phyloP scores from a whole-genome alignment of 2,797 vertebrate species.

The Lycodopsis pacificus region DNA sequence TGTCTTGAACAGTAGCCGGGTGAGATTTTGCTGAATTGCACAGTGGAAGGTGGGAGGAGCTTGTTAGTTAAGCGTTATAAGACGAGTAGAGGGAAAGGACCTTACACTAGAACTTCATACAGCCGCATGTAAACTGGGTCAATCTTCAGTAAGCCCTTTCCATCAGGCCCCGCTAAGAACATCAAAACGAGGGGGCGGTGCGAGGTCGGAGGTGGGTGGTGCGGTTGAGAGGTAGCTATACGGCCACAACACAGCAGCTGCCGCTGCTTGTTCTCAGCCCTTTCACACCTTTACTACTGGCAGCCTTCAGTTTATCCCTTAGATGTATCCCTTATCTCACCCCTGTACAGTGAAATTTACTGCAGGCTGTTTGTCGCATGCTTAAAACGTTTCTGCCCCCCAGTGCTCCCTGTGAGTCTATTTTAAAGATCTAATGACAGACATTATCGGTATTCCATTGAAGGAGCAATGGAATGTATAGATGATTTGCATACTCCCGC shows the following conservation, averaged over 20 bases:
- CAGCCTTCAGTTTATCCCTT: slow-evolving; percentile 27
- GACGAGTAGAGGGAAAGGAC: neutral
- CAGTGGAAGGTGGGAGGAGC: slow-evolving; percentile 16
- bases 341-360: neutral
- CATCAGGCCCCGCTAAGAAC: slow-evolving; percentile 55
- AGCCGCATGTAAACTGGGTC: slow-evolving; percentile 64
- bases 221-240: neutral
- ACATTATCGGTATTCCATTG: slow-evolving; percentile 11
- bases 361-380: slow-evolving; percentile 13
- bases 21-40: slow-evolving; percentile 47
- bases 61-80: slow-evolving; percentile 23
- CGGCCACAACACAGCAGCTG: slow-evolving; percentile 46
- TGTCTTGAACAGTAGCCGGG: slow-evolving; percentile 7
- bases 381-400: slow-evolving; percentile 6
- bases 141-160: slow-evolving; percentile 63
- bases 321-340: slow-evolving; percentile 35
- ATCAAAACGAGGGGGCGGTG: slow-evolving; percentile 35
- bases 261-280: slow-evolving; percentile 24
- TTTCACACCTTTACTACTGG: slow-evolving; percentile 38
- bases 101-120: slow-evolving; percentile 27
- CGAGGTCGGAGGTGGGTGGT: slow-evolving; percentile 17
- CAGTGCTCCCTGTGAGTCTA: slow-evolving; percentile 3
- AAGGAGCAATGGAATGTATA: neutral
- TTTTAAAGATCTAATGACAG: slow-evolving; percentile 28
- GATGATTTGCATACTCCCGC: neutral